phyloP scores from a whole-genome alignment of 2,113 vertebrate species.

The Lipotes vexillifer region DNA sequence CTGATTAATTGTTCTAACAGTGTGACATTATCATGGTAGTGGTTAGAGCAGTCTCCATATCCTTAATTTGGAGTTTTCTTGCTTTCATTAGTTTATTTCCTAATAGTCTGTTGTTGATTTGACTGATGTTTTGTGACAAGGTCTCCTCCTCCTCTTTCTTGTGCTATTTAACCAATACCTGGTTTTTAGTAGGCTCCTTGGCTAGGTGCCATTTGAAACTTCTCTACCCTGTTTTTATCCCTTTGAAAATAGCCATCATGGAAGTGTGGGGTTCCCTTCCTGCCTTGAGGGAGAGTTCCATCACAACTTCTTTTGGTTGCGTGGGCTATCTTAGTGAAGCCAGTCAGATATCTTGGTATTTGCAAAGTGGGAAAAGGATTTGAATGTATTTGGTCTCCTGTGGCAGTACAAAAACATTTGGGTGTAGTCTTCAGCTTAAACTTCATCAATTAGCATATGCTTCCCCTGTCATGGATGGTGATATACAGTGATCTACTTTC shows the following conservation, averaged over 20 bases:
- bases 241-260: not conserved
- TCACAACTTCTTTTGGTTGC: not conserved
- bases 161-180: conserved; percentile 46
- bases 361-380: not conserved
- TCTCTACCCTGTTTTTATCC: not conserved
- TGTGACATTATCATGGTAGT: not conserved
- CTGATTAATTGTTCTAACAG: not conserved
- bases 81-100: conserved; percentile 47
- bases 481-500: not conserved
- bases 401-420: conserved; percentile 2
- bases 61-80: conserved; percentile 34
- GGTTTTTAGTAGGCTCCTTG: conserved; percentile 29
- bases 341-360: not conserved
- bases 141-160: not conserved
- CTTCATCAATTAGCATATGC: not conserved
- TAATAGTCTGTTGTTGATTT: conserved; percentile 51
- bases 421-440: not conserved
- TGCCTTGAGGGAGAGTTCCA: not conserved
- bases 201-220: not conserved
- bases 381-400: not conserved
- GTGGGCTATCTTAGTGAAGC: not conserved
- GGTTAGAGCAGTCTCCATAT: not conserved
- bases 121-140: conserved; percentile 51
- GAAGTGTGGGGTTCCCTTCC: not conserved
- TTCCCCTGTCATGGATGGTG: not conserved